Evolutionary conservation across 2,888 invertebrate genomes (phyloP), one percentile per base, ranked within the genome.

Genomic region (Congeria kusceri): DNA sequence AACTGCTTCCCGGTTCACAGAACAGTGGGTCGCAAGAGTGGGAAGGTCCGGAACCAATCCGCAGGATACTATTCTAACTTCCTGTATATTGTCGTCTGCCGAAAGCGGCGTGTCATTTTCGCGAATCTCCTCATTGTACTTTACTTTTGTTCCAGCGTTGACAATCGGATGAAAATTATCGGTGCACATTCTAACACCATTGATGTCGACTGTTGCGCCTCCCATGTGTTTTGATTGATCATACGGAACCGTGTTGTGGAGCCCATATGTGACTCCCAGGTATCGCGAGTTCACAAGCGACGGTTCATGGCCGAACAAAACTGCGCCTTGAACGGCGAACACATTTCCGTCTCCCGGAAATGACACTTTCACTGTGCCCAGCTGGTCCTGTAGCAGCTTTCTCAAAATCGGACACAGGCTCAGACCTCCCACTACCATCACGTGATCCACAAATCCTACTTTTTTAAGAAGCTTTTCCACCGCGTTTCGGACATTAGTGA

Each of bases 131-230:
- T 77, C 59, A n/a, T 77, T 77, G 20, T 25, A 32, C 1, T 68
- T 62, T 1, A 83, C 32, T 3, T 18, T 71, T 1, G 67, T 65
- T 5, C 76, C 80, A n/a, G 70, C 78, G 49, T 67, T 67, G 4
- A 80, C 53, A 9, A 83, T 68, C 3, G 77, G 65, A 56, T 77
- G 74, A 25, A 83, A 83, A 7, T 61, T 64, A 53, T 83, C 77
- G 5, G 77, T 71, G 47, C 79, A 80, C 79, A 80, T 74, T 64
- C 77, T 80, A 3, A 15, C 28, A 3, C 77, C 77, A 39, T 71
- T 66, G 1, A 83, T 68, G 28, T 61, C 47, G 0, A 11, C 47
- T 3, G 64, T 59, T 28, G 68, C 32, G 15, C 66, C 71, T 3
- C 59, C 65, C 25, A 13, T 59, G 47, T 83, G 83, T 65, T 66